Percentiles rank a stretch among this genome's conserved stretches.
These are phyloP conservation scores for Salvelinus namaycush DNA, from an alignment of 2,113 vertebrate genomes.

Conservation along the genomic window DNA sequence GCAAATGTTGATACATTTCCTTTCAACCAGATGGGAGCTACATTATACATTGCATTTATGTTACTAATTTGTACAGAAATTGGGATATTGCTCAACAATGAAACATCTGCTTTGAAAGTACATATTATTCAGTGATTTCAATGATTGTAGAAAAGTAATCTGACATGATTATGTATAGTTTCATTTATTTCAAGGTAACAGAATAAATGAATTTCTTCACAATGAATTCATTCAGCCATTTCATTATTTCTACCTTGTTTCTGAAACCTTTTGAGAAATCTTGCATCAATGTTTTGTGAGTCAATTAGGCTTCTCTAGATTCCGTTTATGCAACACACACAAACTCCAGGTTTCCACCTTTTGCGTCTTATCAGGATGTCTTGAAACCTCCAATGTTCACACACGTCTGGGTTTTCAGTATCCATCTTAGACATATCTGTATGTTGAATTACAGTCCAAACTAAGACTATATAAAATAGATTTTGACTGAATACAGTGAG, in stretches of 20 bases:
- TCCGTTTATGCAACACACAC: too few species aligned
- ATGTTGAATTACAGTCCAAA: too few species aligned
- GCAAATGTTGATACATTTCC: slow-evolving; percentile 4
- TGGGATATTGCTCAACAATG: slow-evolving; percentile 40
- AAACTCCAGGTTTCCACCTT: too few species aligned
- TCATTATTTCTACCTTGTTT: background rate
- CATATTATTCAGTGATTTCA: slow-evolving; percentile 45
- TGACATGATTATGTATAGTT: slow-evolving; percentile 47
- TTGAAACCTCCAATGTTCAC: too few species aligned
- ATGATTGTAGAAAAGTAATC: slow-evolving; percentile 27
- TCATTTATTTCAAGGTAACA: slow-evolving; percentile 37
- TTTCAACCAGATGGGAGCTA: slow-evolving; percentile 8
- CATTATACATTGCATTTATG: slow-evolving; percentile 25
- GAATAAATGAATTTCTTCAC: background rate
- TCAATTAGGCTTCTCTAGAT: too few species aligned
- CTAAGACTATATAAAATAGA: too few species aligned
- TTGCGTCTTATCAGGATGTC: too few species aligned
- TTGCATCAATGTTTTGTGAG: too few species aligned
- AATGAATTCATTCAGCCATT: background rate
- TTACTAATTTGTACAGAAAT: slow-evolving; percentile 14
- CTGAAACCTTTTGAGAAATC: too few species aligned
- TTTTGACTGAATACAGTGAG: too few species aligned
- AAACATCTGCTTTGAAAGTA: slow-evolving; percentile 26
- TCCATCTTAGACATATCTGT: too few species aligned
- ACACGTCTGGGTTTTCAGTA: too few species aligned